Conservation (phyloP, 1,140 invertebrate species). For the Adelges cooleyi region DNA sequence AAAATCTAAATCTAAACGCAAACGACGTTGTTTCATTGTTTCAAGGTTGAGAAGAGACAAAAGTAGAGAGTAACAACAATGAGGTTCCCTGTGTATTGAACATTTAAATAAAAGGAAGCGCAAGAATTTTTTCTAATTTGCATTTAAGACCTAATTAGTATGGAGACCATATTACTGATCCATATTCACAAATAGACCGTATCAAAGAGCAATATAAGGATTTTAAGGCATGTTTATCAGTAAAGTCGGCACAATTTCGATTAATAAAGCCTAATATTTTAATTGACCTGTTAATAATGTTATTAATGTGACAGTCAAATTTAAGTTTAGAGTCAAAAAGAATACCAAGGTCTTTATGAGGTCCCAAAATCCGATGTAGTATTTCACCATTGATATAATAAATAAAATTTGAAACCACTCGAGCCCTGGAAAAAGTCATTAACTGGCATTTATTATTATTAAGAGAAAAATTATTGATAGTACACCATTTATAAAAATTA, state of each 20-base stretch:
- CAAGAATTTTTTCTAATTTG: neutral
- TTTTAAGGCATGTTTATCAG: slow-evolving; percentile 1
- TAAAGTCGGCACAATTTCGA: neutral
- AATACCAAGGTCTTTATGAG: neutral
- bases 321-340: neutral
- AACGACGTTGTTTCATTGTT: neutral
- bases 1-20: neutral
- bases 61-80: neutral
- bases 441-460: slow-evolving; percentile 9
- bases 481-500: slow-evolving; percentile 3
- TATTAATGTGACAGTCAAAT: neutral
- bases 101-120: neutral
- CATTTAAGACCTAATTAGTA: neutral
- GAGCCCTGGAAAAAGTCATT: slow-evolving; percentile 19
- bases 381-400: neutral
- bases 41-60: neutral
- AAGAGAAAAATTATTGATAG: neutral
- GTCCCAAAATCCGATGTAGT: neutral
- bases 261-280: neutral
- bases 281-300: neutral
- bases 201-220: neutral
- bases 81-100: neutral
- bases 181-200: neutral
- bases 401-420: neutral
- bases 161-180: neutral